Evolutionary conservation across 2,888 invertebrate species (phyloP), one percentile per base, ranked within the genome.

Genomic region (Athalia circularis): DNA sequence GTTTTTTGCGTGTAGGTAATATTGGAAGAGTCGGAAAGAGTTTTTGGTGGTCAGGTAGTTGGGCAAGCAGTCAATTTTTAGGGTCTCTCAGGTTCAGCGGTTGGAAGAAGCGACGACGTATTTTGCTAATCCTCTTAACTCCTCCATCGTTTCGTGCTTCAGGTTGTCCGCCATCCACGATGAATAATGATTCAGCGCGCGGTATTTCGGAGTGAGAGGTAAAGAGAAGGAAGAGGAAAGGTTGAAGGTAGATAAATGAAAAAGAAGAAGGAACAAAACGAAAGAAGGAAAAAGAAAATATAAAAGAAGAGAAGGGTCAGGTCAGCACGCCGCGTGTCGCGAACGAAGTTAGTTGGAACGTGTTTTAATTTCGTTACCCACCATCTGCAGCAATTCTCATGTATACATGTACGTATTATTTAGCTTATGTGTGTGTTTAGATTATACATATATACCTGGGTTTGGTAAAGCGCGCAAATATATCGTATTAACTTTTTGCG

Each of bases 121-220:
- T 57, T 72, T 59, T 72, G 72, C 72, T 72, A 72, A 72, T 72
- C 72, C 72, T 72, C 59, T 72, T 72, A 72, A 57, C 72, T 72
- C 47, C 72, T 70, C 59, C 57, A 29, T 29, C 29, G 47, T 43
- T 68, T 68, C 68, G 15, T 68, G 59, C 59, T 59, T 3, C 43
- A 68, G 68, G 29, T 52, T 29, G 68, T 68, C 59, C 47, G 43
- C 29, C 9, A 47, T 72, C 72, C 72, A 9, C n/a, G 57, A 72
- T 72, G 72, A 72, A 72, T 72, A 72, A 72, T 72, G 72, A 72
- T 72, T 70, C 13, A 13, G 52, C 70, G n/a, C 70, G 57, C 52
- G 70, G 70, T 70, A 3, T 15, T 57, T 3, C 45, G n/a, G 59
- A 13, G 45, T 43, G 43, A 54, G 0, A 43, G 29, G 45, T 64